Conservation (phyloP, 2,797 vertebrate species). For the Xiphophorus birchmanni region DNA sequence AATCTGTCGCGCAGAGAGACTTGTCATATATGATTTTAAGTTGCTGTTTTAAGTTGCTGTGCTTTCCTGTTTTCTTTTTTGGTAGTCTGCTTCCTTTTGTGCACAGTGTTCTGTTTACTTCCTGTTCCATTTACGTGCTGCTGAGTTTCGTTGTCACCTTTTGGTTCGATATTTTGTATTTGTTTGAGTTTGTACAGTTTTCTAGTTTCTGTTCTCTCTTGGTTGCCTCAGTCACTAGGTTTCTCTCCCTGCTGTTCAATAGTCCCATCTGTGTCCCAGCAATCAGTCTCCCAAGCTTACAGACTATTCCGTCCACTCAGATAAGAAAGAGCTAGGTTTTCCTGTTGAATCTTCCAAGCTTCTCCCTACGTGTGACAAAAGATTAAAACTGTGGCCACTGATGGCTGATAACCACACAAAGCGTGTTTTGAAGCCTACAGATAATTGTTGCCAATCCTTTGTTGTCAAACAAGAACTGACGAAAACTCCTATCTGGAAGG, state of each 20-base stretch:
- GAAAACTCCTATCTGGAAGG: too few relatives aligned
- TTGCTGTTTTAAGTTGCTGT: background rate
- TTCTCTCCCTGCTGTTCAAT: background rate
- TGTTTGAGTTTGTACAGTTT: background rate
- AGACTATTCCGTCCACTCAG: too few relatives aligned
- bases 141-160: background rate
- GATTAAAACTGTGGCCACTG: too few relatives aligned
- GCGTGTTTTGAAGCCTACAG: too few relatives aligned
- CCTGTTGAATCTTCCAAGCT: too few relatives aligned
- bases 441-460: too few relatives aligned
- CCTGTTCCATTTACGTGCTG: background rate
- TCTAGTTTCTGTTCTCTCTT: background rate
- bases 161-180: background rate
- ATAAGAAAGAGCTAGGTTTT: too few relatives aligned
- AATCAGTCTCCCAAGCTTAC: background rate
- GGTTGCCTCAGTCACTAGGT: background rate
- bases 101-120: background rate
- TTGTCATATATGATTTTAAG: background rate
- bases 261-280: background rate
- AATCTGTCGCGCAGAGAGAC: background rate
- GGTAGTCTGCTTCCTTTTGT: background rate
- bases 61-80: background rate
- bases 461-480: too few relatives aligned
- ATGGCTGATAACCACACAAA: too few relatives aligned
- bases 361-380: too few relatives aligned